phyloP scores from a whole-genome alignment of 2,797 vertebrate genomes.

The Aratinga solstitialis region DNA sequence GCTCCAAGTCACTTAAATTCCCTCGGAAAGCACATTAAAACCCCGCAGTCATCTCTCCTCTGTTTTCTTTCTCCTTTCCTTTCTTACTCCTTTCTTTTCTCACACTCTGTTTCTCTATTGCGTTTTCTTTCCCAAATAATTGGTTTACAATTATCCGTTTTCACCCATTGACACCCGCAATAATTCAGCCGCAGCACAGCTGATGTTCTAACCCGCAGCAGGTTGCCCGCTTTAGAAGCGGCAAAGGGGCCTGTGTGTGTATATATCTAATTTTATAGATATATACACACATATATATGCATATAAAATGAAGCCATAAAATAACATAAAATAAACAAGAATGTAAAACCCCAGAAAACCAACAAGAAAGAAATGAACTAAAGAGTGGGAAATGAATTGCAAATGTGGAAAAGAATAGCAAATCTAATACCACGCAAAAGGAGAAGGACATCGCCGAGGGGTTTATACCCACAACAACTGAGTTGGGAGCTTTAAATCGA shows the following conservation, averaged over 20 bases:
- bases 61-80: neutral
- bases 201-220: neutral
- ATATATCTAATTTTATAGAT: neutral
- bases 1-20: neutral
- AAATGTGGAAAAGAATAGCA: neutral
- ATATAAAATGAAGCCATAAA: neutral
- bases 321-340: neutral
- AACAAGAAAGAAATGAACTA: neutral
- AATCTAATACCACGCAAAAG: neutral
- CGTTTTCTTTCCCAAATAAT: neutral
- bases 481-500: neutral
- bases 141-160: neutral
- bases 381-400: neutral
- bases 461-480: neutral
- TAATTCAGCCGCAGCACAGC: neutral
- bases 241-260: neutral
- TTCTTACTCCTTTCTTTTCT: neutral
- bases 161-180: neutral
- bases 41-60: fast-evolving
- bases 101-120: neutral
- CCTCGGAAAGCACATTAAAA: neutral
- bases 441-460: neutral
- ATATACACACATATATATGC: neutral
- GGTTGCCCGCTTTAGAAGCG: neutral
- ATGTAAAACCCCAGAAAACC: neutral